phyloP scores from a whole-genome alignment of 2,797 vertebrate species.

The Gambusia yucatana region DNA sequence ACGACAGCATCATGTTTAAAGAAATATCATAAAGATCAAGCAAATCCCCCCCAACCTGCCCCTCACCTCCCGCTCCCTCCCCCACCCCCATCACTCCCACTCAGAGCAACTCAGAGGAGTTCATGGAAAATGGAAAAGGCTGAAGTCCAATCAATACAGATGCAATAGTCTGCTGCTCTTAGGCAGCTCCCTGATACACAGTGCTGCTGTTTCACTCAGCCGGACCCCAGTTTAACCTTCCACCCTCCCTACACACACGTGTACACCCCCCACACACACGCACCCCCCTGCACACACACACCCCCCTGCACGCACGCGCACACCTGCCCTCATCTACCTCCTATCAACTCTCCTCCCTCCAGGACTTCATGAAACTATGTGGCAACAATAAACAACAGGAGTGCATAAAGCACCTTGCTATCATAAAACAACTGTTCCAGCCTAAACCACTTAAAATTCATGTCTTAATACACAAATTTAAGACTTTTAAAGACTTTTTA shows the following conservation, averaged over 20 bases:
- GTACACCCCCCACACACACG: background rate
- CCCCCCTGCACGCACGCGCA: background rate
- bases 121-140: constrained; percentile 85
- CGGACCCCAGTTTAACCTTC: constrained; percentile 42
- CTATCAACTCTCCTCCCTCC: constrained; percentile 23
- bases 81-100: constrained; percentile 70
- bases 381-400: constrained; percentile 38
- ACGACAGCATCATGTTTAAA: constrained; percentile 82
- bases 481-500: no score
- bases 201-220: constrained; percentile 68
- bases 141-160: constrained; percentile 82
- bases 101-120: constrained; percentile 77
- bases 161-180: constrained; percentile 81
- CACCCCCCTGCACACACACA: background rate
- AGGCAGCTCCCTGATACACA: constrained; percentile 68
- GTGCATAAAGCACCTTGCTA: constrained; percentile 7
- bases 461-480: no score
- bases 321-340: constrained; percentile 6
- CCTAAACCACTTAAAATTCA: background rate
- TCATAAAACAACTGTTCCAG: constrained; percentile 12
- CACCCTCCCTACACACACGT: background rate
- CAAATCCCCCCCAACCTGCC: constrained; percentile 59
- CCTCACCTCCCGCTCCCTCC: no score
- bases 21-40: constrained; percentile 84
- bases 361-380: constrained; percentile 27